Percentiles rank a stretch among this genome's conserved stretches.
These are phyloP conservation scores for Himantopus leucocephalus DNA, from an alignment of 2,113 vertebrate species.

Conservation along the genomic window DNA sequence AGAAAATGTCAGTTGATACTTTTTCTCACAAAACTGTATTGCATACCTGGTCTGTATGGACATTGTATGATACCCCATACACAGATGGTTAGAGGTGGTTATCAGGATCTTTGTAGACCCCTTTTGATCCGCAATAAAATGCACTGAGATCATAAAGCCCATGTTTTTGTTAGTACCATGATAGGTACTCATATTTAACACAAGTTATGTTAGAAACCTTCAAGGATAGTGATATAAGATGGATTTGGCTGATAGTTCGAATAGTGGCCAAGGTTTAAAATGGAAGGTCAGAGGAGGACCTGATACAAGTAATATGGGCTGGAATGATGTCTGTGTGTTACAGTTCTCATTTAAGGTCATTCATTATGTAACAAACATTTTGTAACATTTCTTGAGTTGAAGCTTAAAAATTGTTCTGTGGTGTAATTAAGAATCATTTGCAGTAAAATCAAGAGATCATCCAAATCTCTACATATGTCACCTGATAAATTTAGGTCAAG, in stretches of 20 bases:
- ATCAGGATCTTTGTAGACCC: not conserved
- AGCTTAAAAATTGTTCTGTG: not conserved
- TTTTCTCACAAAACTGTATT: not conserved
- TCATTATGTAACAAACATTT: not conserved
- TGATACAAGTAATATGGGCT: not conserved
- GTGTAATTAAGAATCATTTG: not conserved
- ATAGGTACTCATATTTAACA: not conserved
- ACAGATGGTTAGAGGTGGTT: not conserved
- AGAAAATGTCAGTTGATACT: not conserved
- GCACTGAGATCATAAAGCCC: not conserved
- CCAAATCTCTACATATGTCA: not conserved
- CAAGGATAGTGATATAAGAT: not conserved
- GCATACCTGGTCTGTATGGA: not conserved
- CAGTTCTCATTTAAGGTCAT: not conserved
- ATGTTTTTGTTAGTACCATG: not conserved
- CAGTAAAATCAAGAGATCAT: not conserved
- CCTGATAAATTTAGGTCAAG: not conserved
- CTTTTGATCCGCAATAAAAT: not conserved
- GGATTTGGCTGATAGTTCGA: not conserved
- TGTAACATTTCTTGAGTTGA: not conserved
- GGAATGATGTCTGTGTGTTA: not conserved
- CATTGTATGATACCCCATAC: not conserved
- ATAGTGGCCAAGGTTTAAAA: not conserved
- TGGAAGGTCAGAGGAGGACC: not conserved
- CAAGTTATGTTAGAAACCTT: not conserved